These are phyloP conservation scores for Phaenicophaeus curvirostris DNA, from an alignment of 2,797 vertebrate species.

Conservation along the genomic window DNA sequence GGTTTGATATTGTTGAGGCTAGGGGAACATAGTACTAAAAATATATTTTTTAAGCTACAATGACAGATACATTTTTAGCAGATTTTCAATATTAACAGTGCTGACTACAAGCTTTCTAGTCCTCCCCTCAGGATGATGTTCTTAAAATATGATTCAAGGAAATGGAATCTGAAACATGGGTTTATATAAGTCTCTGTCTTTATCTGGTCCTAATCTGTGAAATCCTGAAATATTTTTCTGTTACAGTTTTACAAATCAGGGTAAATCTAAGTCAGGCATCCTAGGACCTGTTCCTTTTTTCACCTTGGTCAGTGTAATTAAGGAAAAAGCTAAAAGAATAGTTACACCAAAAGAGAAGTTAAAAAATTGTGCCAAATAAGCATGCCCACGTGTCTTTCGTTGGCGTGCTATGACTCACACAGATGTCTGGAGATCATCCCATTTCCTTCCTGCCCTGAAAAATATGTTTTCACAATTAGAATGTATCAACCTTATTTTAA, in stretches of 20 bases:
- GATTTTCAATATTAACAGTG: not conserved
- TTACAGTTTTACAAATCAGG: not conserved
- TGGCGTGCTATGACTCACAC: conserved; percentile 22
- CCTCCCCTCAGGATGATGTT: not conserved
- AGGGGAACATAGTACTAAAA: not conserved
- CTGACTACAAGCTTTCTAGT: not conserved
- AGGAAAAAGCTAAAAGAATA: not conserved
- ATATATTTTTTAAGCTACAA: not conserved
- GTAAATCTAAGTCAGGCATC: not conserved
- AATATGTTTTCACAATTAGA: not conserved
- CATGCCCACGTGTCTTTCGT: conserved; percentile 1
- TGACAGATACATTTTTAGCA: not conserved
- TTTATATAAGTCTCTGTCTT: not conserved
- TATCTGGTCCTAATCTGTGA: not conserved
- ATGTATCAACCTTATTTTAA: not conserved
- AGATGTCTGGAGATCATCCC: not conserved
- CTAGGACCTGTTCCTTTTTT: not conserved
- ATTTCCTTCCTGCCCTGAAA: conserved; percentile 19
- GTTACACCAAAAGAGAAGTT: not conserved
- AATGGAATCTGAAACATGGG: not conserved
- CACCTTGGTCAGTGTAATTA: not conserved
- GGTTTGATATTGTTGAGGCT: not conserved
- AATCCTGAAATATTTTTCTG: not conserved
- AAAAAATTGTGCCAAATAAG: not conserved
- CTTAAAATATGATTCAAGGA: not conserved